Evolutionary conservation across 2,888 invertebrate genomes (phyloP).

Genomic region (Antheraea assamensis): DNA sequence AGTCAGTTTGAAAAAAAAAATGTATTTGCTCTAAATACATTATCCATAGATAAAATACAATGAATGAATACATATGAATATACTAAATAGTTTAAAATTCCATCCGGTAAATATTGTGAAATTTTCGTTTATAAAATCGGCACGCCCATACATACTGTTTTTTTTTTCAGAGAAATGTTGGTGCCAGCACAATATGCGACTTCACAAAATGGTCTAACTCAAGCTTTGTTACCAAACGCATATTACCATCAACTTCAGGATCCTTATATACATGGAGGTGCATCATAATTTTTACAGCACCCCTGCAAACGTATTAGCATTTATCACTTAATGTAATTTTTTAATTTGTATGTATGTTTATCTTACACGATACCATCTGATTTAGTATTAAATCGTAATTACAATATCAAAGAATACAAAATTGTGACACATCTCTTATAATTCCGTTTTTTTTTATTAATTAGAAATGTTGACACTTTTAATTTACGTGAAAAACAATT

Average conservation of each 20-base stretch:
- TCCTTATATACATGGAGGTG: constrained; percentile 65
- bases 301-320: background rate
- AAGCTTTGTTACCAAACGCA: constrained; percentile 69
- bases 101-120: background rate
- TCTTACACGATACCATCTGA: background rate
- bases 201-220: constrained; percentile 63
- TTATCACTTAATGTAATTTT: background rate
- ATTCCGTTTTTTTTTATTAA: too few species aligned
- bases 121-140: background rate
- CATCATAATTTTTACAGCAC: constrained; percentile 42
- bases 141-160: too few species aligned
- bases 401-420: too few species aligned
- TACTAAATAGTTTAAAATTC: too few species aligned
- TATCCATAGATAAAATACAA: too few species aligned
- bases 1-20: too few species aligned
- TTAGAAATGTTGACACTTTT: too few species aligned
- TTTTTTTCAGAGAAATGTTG: constrained; percentile 70
- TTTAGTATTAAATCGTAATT: background rate
- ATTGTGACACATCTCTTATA: too few species aligned
- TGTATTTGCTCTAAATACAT: too few species aligned
- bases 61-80: too few species aligned
- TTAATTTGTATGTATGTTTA: background rate
- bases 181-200: constrained; percentile 74
- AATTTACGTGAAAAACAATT: too few species aligned
- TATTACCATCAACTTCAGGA: constrained; percentile 76